phyloP scores from a whole-genome alignment of 2,888 invertebrate genomes.

The Drosophila austrosaltans region DNA sequence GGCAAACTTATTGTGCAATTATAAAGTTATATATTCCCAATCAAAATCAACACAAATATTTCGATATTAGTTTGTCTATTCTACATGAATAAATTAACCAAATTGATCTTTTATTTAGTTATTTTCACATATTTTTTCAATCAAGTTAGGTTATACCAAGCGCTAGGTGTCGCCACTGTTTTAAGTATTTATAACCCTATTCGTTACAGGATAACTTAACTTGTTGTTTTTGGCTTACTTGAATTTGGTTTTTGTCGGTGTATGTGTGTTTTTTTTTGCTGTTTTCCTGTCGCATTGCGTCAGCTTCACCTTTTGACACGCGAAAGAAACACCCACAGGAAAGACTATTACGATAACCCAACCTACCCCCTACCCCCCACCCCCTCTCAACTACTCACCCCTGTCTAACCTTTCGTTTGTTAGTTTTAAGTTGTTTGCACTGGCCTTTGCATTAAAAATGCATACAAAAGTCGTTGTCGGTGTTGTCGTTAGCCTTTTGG shows the following conservation, averaged over 20 bases:
- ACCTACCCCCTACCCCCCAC: not conserved
- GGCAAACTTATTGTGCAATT: too few relatives aligned
- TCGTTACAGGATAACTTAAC: too few relatives aligned
- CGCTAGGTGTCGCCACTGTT: too few relatives aligned
- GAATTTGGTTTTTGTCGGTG: not conserved
- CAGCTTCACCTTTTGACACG: constrained; percentile 50
- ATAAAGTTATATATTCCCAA: too few relatives aligned
- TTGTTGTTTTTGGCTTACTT: not conserved
- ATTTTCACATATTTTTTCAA: too few relatives aligned
- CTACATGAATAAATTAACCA: too few relatives aligned
- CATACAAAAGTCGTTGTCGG: constrained; percentile 50
- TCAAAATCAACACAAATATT: too few relatives aligned
- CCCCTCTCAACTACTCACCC: not conserved
- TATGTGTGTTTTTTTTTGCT: not conserved
- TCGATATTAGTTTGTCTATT: too few relatives aligned
- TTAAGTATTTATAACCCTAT: too few relatives aligned
- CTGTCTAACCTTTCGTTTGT: constrained; percentile 6
- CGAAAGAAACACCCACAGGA: constrained; percentile 28
- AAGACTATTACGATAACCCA: not conserved
- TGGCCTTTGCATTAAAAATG: constrained; percentile 70
- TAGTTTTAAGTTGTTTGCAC: constrained; percentile 48
- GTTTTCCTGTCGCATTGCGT: constrained; percentile 65
- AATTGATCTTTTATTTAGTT: too few relatives aligned
- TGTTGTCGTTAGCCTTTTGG: constrained; percentile 31
- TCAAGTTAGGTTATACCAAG: too few relatives aligned